Percentiles rank a stretch among this genome's conserved stretches.
Evolutionary conservation across 1,140 invertebrate species (phyloP).

Genomic region (Scaptodrosophila lebanonensis): DNA sequence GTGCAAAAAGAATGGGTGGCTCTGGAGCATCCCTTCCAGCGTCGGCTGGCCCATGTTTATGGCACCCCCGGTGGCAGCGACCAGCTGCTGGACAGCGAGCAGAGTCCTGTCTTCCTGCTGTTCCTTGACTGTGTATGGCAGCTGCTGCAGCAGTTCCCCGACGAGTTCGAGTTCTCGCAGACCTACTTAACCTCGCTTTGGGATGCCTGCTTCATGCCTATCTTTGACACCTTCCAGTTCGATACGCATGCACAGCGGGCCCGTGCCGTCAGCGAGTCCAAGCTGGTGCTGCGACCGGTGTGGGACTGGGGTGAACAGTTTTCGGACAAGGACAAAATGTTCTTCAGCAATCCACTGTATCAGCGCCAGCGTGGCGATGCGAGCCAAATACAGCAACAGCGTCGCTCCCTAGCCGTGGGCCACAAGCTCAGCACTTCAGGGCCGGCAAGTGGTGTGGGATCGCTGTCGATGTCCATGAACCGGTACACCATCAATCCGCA

Average conservation of each 20-base stretch:
- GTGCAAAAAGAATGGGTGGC: conserved; percentile 97
- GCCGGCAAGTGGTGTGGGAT: too few relatives aligned
- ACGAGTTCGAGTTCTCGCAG: conserved; percentile 94
- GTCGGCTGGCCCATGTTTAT: conserved; percentile 81
- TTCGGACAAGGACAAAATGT: conserved; percentile 84
- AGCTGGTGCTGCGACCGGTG: conserved; percentile 83
- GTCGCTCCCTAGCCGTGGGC: conserved; percentile 47
- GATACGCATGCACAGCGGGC: conserved; percentile 85
- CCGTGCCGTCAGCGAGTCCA: conserved; percentile 62
- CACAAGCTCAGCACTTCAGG: not conserved
- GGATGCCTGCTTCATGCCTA: conserved; percentile 90
- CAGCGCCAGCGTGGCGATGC: conserved; percentile 68
- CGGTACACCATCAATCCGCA: conserved; percentile 67
- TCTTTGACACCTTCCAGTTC: conserved; percentile 96
- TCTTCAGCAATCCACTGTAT: conserved; percentile 89
- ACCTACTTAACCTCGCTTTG: conserved; percentile 93
- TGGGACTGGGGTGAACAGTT: conserved; percentile 93
- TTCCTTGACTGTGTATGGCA: conserved; percentile 97
- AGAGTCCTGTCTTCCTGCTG: conserved; percentile 91
- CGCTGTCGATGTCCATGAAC: too few relatives aligned
- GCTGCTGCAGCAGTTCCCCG: conserved; percentile 90
- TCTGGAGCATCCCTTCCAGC: conserved; percentile 91
- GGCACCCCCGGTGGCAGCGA: conserved; percentile 49
- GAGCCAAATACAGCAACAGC: conserved; percentile 35
- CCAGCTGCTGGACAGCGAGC: conserved; percentile 69